Base-by-base conservation (phyloP, 2,888 invertebrate species). In the Embidobia sp. region DNA sequence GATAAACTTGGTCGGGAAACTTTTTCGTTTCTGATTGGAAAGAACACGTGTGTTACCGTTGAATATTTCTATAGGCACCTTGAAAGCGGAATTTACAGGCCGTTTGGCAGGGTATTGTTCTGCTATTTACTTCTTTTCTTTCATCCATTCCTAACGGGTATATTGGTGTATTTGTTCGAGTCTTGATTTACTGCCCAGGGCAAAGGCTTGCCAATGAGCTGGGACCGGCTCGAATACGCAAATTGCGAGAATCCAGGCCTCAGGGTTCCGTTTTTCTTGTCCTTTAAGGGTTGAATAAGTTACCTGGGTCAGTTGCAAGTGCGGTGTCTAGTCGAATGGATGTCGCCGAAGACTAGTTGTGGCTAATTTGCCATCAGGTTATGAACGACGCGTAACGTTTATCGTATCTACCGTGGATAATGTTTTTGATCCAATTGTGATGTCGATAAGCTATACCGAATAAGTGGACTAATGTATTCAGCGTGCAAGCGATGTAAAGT, bases 181-280 rank as follows among this genome's bases (percentile, higher is more conserved):
- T 74, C 70, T 83, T 87, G 89, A 89, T 89, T 88, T 89, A 87
- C 84, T 78, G 80, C 83, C 64, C 74, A 72, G 69, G 75, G 80
- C 75, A 85, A 86, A 85, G 83, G 83, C 83, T 81, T 81, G 80
- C 76, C 80, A 69, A 78, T 79, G 78, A 78, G 57, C 26, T 35
- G 66, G 59, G 61, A 35, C 67, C 37, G 82, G 61, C 57, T 61
- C 74, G 72, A 79, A 81, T 78, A 82, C 80, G 81, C 80, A 87
- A 88, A 88, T 88, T 88, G 78, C 83, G 81, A 83, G 80, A 84
- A 85, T 83, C 88, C 87, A 88, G 89, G 88, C 79, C 84, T 63
- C 46, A 44, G 48, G 53, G 70, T 46, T 77, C 70, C 55, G 72
- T 53, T 66, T 29, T 64, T 67, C 78, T 64, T 51, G 46, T 8